Base-by-base conservation (phyloP, 2,113 vertebrate species). In the Oryzias celebensis region DNA sequence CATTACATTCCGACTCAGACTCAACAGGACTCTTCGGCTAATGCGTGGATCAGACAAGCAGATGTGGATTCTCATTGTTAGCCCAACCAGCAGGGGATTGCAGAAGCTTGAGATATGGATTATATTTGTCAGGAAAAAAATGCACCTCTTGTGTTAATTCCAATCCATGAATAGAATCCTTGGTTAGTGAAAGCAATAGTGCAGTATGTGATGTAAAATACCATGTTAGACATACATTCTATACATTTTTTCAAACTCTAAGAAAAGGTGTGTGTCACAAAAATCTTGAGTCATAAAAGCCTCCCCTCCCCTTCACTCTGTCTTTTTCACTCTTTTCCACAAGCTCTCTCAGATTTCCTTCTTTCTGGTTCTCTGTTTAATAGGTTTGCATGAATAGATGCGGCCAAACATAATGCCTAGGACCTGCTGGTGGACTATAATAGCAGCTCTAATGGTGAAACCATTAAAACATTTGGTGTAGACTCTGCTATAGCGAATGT, bases 391-490 rank as follows among this genome's bases (percentile, higher is more conserved):
- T 88, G 87, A 90, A 90, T 80, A 77, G 85, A 77, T 70, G 76
- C 79, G 78, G 64, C 75, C 47, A 71, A 86, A 87, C 75, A 85
- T 73, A 91, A 88, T 69, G 66, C 61, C 65, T 22, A 20, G 64
- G 86, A 89, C 77, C 82, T 68, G 77, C 75, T 71, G 77, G 82
- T 23, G 77, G 78, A 82, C 70, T 82, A 78, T 88, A 87, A 87
- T 89, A 83, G 85, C 56, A 58, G 54, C 64, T 77, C 84, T 90
- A 91, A 91, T 90, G 88, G 85, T 75, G 65, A 76, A 81, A 80
- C 69, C 83, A 86, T 91, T 89, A 82, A 75, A 86, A 54, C 58
- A 70, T 78, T 76, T 70, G 73, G 83, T 84, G 70, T 73, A 78
- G 73, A 41, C 73, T 75, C 59, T 51, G 62, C 74, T 49, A 36